Conservation (phyloP, 2,113 vertebrate genomes). For the Bettongia penicillata region DNA sequence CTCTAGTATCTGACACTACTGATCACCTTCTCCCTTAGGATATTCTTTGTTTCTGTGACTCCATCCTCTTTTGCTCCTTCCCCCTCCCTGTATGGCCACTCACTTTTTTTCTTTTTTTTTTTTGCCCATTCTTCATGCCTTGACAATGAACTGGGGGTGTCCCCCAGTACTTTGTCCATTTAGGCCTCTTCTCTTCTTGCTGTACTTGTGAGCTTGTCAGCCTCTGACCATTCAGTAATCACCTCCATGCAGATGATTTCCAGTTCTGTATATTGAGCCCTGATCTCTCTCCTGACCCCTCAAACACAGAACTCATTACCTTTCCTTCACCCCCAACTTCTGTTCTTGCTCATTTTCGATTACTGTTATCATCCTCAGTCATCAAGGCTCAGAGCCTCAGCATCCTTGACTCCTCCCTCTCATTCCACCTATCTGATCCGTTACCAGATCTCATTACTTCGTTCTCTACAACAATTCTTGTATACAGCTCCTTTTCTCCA, state of each 20-base stretch:
- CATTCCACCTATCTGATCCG: not conserved
- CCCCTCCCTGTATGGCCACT: not conserved
- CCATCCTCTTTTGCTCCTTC: not conserved
- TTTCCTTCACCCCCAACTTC: not conserved
- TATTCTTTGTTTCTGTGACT: not conserved
- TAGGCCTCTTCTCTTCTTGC: not conserved
- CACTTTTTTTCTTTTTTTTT: not conserved
- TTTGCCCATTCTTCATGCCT: not conserved
- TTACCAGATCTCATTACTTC: not conserved
- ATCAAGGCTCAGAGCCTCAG: not conserved
- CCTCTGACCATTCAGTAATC: not conserved
- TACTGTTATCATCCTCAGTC: not conserved
- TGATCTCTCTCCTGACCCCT: not conserved
- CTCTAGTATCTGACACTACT: not conserved
- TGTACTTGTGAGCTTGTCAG: not conserved
- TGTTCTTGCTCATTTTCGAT: not conserved
- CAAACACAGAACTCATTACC: not conserved
- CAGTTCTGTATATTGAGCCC: not conserved
- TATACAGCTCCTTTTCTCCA: not conserved
- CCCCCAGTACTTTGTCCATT: not conserved
- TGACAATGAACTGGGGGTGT: not conserved
- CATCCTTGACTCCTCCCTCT: not conserved
- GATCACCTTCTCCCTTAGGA: not conserved
- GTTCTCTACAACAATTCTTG: not conserved
- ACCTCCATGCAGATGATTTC: not conserved